Percentiles rank a stretch among this genome's conserved stretches.
These are phyloP conservation scores for Glyptemys insculpta DNA, from an alignment of 2,797 vertebrate species.

Conservation along the genomic window DNA sequence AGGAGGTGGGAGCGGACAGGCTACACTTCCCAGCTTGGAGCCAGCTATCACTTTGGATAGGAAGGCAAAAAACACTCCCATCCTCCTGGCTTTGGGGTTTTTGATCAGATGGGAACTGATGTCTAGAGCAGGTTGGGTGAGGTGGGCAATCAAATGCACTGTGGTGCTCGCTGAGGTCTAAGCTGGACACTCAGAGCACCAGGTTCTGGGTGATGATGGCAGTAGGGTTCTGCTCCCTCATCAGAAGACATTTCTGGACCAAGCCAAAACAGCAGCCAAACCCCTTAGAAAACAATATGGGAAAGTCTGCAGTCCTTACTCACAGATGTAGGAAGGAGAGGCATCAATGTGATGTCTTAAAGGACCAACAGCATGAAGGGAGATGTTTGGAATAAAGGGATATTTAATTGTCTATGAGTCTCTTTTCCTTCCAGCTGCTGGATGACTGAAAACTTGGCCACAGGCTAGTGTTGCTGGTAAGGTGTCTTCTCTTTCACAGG, in stretches of 20 bases:
- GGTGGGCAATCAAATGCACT: neutral
- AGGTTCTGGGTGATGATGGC: neutral
- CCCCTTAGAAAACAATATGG: neutral
- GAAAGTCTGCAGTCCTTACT: neutral
- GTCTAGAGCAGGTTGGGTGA: neutral
- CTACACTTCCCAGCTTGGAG: conserved; percentile 25
- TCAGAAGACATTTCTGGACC: neutral
- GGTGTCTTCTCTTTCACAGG: neutral
- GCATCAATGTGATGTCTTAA: neutral
- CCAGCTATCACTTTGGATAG: neutral
- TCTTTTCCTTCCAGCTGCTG: conserved; percentile 37
- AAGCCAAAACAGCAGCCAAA: neutral
- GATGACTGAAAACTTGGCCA: conserved; percentile 29
- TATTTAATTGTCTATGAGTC: neutral
- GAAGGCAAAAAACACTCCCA: neutral
- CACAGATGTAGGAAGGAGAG: neutral
- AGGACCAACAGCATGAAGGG: conserved; percentile 52
- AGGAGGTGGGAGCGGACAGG: conserved; percentile 18
- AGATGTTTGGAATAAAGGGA: conserved; percentile 18
- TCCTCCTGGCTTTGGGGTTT: neutral
- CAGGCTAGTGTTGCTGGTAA: conserved; percentile 17
- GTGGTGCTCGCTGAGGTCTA: neutral
- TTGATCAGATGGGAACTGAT: neutral
- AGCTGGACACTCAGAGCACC: neutral
- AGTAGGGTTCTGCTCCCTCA: neutral